Evolutionary conservation across 2,113 vertebrate genomes (phyloP).

Genomic region (Eubucco bourcierii): DNA sequence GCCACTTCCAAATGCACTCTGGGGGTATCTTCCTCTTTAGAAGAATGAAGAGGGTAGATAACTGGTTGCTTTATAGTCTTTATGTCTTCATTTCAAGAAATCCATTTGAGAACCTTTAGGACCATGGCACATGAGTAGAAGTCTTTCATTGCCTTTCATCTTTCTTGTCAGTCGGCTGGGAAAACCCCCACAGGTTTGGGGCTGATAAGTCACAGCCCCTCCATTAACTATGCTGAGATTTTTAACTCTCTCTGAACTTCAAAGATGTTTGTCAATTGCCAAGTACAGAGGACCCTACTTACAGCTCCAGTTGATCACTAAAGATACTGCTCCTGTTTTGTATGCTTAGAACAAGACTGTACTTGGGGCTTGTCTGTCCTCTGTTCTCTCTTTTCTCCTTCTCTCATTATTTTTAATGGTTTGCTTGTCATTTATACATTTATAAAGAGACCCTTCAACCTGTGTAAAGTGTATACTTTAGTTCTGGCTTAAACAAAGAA

Average conservation of each 20-base stretch:
- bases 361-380: background rate
- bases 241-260: background rate
- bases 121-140: background rate
- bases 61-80: background rate
- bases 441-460: background rate
- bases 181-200: background rate
- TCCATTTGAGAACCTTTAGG: background rate
- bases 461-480: background rate
- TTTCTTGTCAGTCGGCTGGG: background rate
- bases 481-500: background rate
- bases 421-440: background rate
- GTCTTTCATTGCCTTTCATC: background rate
- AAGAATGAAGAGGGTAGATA: background rate
- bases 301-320: background rate
- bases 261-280: background rate
- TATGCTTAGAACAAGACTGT: background rate
- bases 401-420: background rate
- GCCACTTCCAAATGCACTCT: background rate
- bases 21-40: background rate
- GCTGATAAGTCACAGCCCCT: background rate
- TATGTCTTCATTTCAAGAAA: too few relatives aligned
- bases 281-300: background rate
- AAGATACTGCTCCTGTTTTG: background rate
- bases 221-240: background rate
- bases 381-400: background rate